Base-by-base conservation (phyloP, 2,797 vertebrate genomes). In the Trachops cirrhosus region DNA sequence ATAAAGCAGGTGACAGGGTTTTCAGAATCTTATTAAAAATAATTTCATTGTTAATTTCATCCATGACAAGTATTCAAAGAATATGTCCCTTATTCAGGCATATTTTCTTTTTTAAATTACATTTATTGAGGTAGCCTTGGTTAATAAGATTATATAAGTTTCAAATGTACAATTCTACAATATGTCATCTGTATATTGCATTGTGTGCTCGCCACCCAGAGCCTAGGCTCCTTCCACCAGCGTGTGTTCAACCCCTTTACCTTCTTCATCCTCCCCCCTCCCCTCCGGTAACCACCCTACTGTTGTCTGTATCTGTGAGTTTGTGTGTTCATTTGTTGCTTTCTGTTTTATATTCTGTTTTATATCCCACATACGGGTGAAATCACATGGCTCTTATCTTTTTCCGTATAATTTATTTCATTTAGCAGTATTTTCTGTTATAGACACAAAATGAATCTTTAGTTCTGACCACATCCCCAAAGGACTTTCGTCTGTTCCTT, bases 1-100 rank as follows among this genome's bases (percentile, higher is more conserved):
- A 98, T 97, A 96, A 98, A 97, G 93, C 88, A 96, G 95, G 95
- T 88, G 87, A 96, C 93, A 97, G 93, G 94, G 93, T 96, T 94
- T 95, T 97, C 96, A 32, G 59, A 32, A 64, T 64, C 62, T n/a
- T n/a, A 18, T 16, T 16, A 64, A 64, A 62, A 64, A 64, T 64
- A 32, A 29, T n/a, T 64, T 91, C 64, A 34, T 82, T 44, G 12
- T n/a, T 73, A 22, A 79, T 85, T 79, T 93, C 11, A 70, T 48
- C 19, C 22, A 82, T 26, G 34, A 57, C 5, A 80, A 86, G 12
- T 41, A 34, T 41, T 52, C 34, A 85, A 70, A 85, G 37, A 87
- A 1, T 70, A 64, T 52, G 21, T 74, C 18, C 24, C 46, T 21
- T 24, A 21, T 8, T 12, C 2, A 70, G 22, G 34, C 5, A 34